phyloP scores from a whole-genome alignment of 2,888 invertebrate species.

The Epinotia nisella region DNA sequence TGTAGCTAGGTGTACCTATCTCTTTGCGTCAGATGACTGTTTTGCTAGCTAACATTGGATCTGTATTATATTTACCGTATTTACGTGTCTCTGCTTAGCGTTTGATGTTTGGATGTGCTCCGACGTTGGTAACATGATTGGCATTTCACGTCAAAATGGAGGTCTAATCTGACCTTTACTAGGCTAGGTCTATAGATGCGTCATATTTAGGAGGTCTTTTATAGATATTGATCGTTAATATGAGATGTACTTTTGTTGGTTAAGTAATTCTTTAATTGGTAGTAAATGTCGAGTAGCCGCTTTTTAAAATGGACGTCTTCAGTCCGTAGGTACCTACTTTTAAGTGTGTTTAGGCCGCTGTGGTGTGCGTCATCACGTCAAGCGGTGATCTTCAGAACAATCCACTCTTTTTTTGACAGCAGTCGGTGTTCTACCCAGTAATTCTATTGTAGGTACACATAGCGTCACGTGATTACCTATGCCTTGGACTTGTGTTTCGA shows the following conservation, averaged over 20 bases:
- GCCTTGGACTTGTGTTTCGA: too few species aligned
- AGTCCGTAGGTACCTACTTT: background rate
- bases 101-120: constrained; percentile 14
- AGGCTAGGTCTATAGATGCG: background rate
- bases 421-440: constrained; percentile 9
- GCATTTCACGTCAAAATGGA: constrained; percentile 55
- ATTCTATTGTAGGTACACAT: too few species aligned
- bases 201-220: background rate
- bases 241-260: too few species aligned
- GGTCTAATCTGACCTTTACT: constrained; percentile 56
- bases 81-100: constrained; percentile 46
- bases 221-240: background rate
- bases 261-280: background rate
- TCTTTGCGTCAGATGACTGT: constrained; percentile 44
- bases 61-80: too few species aligned
- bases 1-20: constrained; percentile 49
- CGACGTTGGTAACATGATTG: background rate
- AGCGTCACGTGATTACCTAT: too few species aligned
- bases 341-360: constrained; percentile 1
- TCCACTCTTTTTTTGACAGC: constrained; percentile 56
- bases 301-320: background rate
- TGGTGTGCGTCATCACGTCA: constrained; percentile 63
- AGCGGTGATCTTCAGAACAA: constrained; percentile 69
- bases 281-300: background rate
- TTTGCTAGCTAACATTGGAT: constrained; percentile 50